These are phyloP conservation scores for Hippolais icterina DNA, from an alignment of 2,113 vertebrate species.

Conservation along the genomic window DNA sequence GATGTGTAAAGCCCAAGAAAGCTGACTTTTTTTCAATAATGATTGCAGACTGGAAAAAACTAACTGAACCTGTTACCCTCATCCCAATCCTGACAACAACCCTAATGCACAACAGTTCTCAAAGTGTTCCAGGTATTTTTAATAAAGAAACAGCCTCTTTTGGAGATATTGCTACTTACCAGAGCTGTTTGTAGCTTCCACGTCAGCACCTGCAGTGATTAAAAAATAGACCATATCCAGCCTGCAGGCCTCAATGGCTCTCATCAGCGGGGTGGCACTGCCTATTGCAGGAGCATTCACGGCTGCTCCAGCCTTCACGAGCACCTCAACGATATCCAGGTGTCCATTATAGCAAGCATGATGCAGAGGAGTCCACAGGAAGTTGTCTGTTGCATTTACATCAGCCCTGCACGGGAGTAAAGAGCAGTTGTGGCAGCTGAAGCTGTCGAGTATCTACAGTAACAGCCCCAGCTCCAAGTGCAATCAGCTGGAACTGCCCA, in stretches of 20 bases:
- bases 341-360: slow-evolving; percentile 89
- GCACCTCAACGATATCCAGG: slow-evolving; percentile 79
- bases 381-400: slow-evolving; percentile 85
- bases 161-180: slow-evolving; percentile 67
- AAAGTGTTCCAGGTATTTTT: not conserved
- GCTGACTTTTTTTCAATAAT: not conserved
- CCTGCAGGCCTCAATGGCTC: slow-evolving; percentile 85
- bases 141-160: not conserved
- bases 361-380: slow-evolving; percentile 94
- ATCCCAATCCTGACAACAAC: not conserved
- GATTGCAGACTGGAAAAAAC: not conserved
- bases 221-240: slow-evolving; percentile 85
- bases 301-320: slow-evolving; percentile 80
- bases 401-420: slow-evolving; percentile 74
- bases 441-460: not conserved
- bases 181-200: slow-evolving; percentile 79
- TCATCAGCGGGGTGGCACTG: slow-evolving; percentile 87
- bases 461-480: not conserved
- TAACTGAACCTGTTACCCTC: not conserved
- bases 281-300: slow-evolving; percentile 79
- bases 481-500: rapidly evolving
- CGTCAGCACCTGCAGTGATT: slow-evolving; percentile 81
- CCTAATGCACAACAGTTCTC: not conserved
- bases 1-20: not conserved
- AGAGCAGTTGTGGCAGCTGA: not conserved